Percentiles rank a stretch among this genome's conserved stretches.
phyloP scores from a whole-genome alignment of 2,797 vertebrate species.

The Enteromius thamalakanensis region DNA sequence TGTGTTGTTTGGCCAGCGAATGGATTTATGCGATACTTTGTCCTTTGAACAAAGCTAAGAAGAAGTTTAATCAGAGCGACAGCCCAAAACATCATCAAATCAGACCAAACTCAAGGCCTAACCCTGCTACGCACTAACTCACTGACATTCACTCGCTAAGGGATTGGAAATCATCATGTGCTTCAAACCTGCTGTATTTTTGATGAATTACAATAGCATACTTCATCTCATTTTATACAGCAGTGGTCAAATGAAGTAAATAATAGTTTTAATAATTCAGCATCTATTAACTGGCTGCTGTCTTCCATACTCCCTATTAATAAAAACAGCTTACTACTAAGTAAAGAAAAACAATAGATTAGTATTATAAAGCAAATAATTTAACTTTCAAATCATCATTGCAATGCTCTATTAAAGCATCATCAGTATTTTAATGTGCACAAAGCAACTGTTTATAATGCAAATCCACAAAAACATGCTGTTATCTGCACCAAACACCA shows the following conservation, averaged over 20 bases:
- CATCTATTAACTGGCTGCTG: neutral
- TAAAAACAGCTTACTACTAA: neutral
- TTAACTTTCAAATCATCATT: neutral
- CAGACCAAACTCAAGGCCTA: neutral
- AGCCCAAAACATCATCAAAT: slow-evolving; percentile 25
- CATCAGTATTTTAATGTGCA: neutral
- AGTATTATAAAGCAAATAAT: neutral
- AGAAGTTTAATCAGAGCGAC: slow-evolving; percentile 34
- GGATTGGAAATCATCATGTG: neutral
- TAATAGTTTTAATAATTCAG: neutral
- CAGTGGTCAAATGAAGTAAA: neutral
- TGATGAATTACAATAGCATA: neutral
- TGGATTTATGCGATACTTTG: slow-evolving; percentile 38
- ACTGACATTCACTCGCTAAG: neutral
- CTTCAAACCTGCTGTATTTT: neutral
- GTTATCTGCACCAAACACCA: neutral
- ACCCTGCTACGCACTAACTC: neutral
- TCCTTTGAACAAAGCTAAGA: slow-evolving; percentile 8
- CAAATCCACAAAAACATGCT: slow-evolving; percentile 6
- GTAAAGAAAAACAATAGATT: neutral
- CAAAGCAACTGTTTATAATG: neutral
- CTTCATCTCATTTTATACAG: neutral
- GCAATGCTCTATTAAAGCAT: neutral
- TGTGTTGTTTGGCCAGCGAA: slow-evolving; percentile 44
- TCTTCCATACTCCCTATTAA: neutral